phyloP scores from a whole-genome alignment of 2,888 invertebrate genomes.

The Leptinotarsa peninsularis region DNA sequence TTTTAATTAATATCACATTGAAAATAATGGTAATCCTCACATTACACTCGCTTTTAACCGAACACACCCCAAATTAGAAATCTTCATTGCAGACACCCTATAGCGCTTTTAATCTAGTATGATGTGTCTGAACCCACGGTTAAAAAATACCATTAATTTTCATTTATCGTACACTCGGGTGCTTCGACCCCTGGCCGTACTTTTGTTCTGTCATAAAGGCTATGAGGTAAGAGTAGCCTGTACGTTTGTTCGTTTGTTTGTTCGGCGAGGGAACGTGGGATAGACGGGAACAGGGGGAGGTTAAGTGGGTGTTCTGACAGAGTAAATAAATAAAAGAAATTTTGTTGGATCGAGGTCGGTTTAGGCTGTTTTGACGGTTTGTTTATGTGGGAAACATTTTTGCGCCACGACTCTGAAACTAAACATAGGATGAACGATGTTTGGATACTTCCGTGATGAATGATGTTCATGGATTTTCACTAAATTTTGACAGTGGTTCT shows the following conservation, averaged over 20 bases:
- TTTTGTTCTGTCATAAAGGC: conserved; percentile 24
- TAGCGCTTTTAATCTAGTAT: conserved; percentile 31
- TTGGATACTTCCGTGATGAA: neutral
- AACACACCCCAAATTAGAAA: conserved; percentile 21
- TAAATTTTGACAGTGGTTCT: too few relatives aligned
- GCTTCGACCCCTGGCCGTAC: conserved; percentile 18
- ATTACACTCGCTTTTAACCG: conserved; percentile 12
- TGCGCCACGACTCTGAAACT: neutral
- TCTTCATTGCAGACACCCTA: conserved; percentile 19
- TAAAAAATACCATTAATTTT: conserved; percentile 42
- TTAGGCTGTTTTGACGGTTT: conserved; percentile 2
- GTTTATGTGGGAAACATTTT: neutral
- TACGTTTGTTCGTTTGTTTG: conserved; percentile 22
- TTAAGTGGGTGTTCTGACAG: conserved; percentile 9
- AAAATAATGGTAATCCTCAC: neutral
- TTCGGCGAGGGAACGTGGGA: conserved; percentile 9
- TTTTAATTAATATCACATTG: conserved; percentile 1
- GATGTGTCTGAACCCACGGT: conserved; percentile 29
- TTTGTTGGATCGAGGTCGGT: conserved; percentile 3
- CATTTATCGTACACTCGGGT: conserved; percentile 35
- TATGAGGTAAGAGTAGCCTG: conserved; percentile 16
- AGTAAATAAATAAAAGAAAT: conserved; percentile 12
- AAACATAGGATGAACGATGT: neutral
- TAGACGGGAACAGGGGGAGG: neutral
- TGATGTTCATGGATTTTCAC: neutral